Evolutionary conservation across 2,113 vertebrate genomes (phyloP).

Genomic region (Lepus americanus): DNA sequence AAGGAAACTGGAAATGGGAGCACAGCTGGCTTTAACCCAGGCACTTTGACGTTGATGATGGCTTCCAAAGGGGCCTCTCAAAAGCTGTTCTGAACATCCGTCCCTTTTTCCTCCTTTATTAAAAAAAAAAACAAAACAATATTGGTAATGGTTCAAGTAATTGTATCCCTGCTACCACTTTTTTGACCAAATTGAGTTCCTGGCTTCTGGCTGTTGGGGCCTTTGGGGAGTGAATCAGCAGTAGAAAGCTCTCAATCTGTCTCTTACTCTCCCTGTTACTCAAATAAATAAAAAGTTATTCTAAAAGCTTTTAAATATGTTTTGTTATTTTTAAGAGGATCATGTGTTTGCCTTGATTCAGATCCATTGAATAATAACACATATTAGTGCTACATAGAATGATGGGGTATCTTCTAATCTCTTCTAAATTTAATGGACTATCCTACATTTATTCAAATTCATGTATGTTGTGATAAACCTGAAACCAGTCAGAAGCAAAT

Average conservation of each 20-base stretch:
- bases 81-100: too few species aligned
- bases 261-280: not conserved
- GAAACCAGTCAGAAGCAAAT: not conserved
- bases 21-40: too few species aligned
- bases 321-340: not conserved
- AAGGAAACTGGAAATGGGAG: too few species aligned
- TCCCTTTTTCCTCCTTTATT: too few species aligned
- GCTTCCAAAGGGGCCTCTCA: too few species aligned
- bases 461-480: not conserved
- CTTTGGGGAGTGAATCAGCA: not conserved
- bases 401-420: not conserved
- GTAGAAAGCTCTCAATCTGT: not conserved
- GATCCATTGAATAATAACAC: not conserved
- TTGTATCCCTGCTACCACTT: too few species aligned
- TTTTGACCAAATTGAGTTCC: too few species aligned
- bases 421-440: not conserved
- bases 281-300: not conserved
- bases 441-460: not conserved
- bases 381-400: not conserved
- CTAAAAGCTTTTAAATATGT: not conserved
- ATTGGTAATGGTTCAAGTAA: too few species aligned
- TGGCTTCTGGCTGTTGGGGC: too few species aligned
- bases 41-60: too few species aligned
- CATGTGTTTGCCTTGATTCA: not conserved
- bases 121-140: too few species aligned